Conservation (phyloP, 23 tunicate species). For the Corella eumyota region DNA sequence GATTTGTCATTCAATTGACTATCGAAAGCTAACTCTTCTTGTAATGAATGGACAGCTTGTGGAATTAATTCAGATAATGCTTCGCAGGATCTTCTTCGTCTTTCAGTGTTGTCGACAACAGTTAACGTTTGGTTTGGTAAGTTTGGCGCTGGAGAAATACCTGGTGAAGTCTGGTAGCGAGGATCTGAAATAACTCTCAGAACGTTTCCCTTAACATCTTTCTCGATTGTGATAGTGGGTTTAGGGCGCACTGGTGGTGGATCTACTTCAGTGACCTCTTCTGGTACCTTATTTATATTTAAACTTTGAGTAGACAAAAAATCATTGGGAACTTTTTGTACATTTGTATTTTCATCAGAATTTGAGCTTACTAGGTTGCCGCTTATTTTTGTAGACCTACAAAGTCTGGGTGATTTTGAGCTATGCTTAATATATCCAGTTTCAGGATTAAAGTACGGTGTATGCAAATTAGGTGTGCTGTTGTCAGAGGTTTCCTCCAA, state of each 20-base stretch:
- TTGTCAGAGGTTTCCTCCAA: background rate
- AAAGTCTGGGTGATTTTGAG: slow-evolving; percentile 4
- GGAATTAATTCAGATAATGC: too few relatives aligned
- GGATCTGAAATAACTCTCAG: slow-evolving; percentile 37
- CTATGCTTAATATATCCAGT: background rate
- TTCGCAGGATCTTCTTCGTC: background rate
- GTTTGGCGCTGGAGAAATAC: too few relatives aligned
- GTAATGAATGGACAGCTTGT: background rate
- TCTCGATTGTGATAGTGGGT: slow-evolving; percentile 62
- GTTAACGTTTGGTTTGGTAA: too few relatives aligned
- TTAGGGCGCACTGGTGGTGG: slow-evolving; percentile 74
- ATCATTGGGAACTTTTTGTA: background rate
- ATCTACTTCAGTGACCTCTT: slow-evolving; percentile 1
- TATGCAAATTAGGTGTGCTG: background rate
- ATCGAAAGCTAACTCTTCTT: too few relatives aligned
- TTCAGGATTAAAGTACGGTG: slow-evolving; percentile 10
- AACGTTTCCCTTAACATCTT: slow-evolving; percentile 55
- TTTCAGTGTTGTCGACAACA: background rate
- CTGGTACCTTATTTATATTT: too few relatives aligned
- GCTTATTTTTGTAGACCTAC: background rate
- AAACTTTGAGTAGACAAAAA: too few relatives aligned
- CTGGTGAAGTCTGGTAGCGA: background rate
- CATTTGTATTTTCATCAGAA: background rate
- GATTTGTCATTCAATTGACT: too few relatives aligned
- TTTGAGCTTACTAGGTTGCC: too few relatives aligned